Conservation (phyloP, 2,113 vertebrate genomes). For the Dasyurus viverrinus region DNA sequence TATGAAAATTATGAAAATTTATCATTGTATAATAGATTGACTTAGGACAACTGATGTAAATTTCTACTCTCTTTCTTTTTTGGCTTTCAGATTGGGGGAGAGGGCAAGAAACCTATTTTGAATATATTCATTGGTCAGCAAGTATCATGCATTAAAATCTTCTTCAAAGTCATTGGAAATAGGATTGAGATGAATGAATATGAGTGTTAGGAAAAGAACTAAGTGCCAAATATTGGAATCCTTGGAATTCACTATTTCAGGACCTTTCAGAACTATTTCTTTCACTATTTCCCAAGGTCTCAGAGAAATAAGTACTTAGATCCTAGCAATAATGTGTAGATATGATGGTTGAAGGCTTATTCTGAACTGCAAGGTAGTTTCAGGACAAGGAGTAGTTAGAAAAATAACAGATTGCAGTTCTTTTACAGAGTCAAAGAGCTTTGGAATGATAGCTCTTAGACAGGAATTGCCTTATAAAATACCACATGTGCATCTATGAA, state of each 20-base stretch:
- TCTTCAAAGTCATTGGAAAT: neutral
- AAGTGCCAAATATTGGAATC: neutral
- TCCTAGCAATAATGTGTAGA: neutral
- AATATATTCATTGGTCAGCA: neutral
- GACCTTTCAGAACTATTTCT: too few species aligned
- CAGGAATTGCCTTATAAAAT: neutral
- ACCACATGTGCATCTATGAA: neutral
- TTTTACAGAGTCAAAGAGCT: neutral
- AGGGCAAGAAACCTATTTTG: neutral
- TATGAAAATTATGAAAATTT: neutral
- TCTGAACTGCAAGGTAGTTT: neutral
- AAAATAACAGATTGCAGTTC: neutral
- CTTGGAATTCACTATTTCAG: neutral
- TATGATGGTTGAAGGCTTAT: neutral
- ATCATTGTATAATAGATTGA: neutral
- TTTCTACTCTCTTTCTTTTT: neutral
- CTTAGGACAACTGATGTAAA: neutral
- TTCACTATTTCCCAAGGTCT: neutral
- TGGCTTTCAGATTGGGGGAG: neutral
- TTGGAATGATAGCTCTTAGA: neutral
- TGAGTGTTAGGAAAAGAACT: neutral
- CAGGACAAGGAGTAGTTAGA: neutral
- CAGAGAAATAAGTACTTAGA: neutral
- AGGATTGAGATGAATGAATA: neutral
- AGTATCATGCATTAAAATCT: neutral